These are phyloP conservation scores for Tachina grossa DNA, from an alignment of 2,888 invertebrate genomes.

Conservation along the genomic window DNA sequence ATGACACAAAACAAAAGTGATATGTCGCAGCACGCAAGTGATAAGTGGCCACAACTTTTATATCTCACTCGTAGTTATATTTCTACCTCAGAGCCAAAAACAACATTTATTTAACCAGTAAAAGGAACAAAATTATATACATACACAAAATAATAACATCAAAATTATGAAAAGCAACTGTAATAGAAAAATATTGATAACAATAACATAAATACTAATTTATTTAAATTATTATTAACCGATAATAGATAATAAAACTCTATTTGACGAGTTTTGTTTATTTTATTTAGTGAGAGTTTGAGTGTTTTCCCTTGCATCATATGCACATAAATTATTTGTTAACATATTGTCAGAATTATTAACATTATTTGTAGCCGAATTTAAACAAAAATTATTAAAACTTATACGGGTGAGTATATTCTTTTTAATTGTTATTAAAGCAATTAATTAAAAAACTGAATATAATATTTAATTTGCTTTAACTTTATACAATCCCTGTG, in stretches of 20 bases:
- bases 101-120: constrained; percentile 29
- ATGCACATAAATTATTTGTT: constrained; percentile 34
- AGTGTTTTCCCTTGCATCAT: background rate
- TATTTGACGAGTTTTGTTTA: background rate
- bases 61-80: constrained; percentile 47
- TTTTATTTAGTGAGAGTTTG: constrained; percentile 5
- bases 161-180: background rate
- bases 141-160: background rate
- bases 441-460: background rate
- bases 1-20: constrained; percentile 28
- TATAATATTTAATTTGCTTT: too few species aligned
- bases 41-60: constrained; percentile 13
- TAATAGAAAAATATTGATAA: background rate
- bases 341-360: constrained; percentile 64
- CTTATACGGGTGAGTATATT: constrained; percentile 37
- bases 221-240: constrained; percentile 13
- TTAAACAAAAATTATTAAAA: background rate
- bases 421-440: background rate
- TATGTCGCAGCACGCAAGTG: background rate
- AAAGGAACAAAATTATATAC: constrained; percentile 8
- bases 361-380: constrained; percentile 14
- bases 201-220: constrained; percentile 1
- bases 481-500: too few species aligned
- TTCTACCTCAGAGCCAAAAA: constrained; percentile 66
- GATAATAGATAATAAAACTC: constrained; percentile 11